Base-by-base conservation (phyloP, 2,888 invertebrate genomes). In the Mylabris sibirica region DNA sequence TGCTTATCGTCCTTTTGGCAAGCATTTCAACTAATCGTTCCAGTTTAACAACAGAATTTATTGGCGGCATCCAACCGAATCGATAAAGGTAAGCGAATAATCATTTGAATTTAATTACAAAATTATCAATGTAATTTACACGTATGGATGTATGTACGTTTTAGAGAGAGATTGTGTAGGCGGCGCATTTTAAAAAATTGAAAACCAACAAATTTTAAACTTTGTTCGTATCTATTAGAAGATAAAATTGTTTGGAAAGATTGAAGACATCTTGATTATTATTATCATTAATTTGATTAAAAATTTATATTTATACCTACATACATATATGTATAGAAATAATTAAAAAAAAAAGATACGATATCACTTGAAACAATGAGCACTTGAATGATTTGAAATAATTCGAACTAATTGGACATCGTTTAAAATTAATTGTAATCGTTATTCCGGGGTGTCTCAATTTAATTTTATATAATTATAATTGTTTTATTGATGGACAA, bases 11-110 rank as follows among this genome's bases (percentile, higher is more conserved):
- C 3, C 0, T 53, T 53, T 24, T 24, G 24, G 53, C 53, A 53
- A 53, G 53, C 53, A 53, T 53, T 53, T 12, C 53, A 53, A 53
- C 49, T 3, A 20, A 49, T 20, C 20, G n/a, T 20, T 49, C 9
- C 8, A 8, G 20, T 8, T 17, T 49, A 49, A 49, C 49, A 49
- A 49, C 53, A 11, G 53, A 53, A 53, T 53, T 24, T 24, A 53
- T 53, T 53, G 53, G 53, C 9, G 53, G 53, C 12, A 53, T 53
- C 22, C 53, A 53, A 24, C 53, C 53, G 12, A 53, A 53, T 11
- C 53, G 22, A 53, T 53, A 53, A 24, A 53, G 53, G 53, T 53
- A 53, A 53, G n/a, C n/a, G 53, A 53, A 3, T 9, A 22, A 22
- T 9, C 1, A 17, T 6, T 17, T 44, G 17, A 44, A 20, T 17